A percentile compares a stretch with the other conserved stretches of the same genome.
These are phyloP conservation scores for Drosophila funebris DNA, from an alignment of 1,140 invertebrate genomes.

Conservation along the genomic window DNA sequence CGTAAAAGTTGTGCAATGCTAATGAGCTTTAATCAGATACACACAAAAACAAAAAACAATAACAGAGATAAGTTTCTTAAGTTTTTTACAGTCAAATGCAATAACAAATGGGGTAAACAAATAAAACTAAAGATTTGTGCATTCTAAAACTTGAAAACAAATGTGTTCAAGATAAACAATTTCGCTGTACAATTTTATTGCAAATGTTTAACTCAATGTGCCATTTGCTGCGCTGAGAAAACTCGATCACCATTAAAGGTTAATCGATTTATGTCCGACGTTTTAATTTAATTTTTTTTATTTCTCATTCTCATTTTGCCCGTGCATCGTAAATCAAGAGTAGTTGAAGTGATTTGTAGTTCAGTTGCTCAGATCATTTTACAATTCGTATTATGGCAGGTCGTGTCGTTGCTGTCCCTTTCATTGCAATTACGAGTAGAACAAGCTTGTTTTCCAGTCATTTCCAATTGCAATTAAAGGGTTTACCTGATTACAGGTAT, in stretches of 20 bases:
- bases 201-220: not conserved
- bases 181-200: not conserved
- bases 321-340: slow-evolving; percentile 2
- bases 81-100: not conserved
- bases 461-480: slow-evolving; percentile 5
- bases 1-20: slow-evolving; percentile 29
- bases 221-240: no score
- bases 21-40: slow-evolving; percentile 35
- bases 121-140: not conserved
- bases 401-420: slow-evolving; percentile 7
- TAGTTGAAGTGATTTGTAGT: slow-evolving; percentile 8
- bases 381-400: slow-evolving; percentile 27
- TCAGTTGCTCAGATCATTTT: slow-evolving; percentile 3
- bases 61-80: not conserved
- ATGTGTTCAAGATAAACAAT: no score
- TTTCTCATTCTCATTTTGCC: not conserved
- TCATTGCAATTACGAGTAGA: not conserved
- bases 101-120: not conserved
- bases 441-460: not conserved
- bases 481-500: slow-evolving; percentile 6
- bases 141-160: no score
- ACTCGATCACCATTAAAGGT: not conserved
- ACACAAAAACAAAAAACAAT: slow-evolving; percentile 7
- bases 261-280: slow-evolving; percentile 2
- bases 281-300: no score